Conservation (phyloP, 2,113 vertebrate species). For the Antigone vipio region DNA sequence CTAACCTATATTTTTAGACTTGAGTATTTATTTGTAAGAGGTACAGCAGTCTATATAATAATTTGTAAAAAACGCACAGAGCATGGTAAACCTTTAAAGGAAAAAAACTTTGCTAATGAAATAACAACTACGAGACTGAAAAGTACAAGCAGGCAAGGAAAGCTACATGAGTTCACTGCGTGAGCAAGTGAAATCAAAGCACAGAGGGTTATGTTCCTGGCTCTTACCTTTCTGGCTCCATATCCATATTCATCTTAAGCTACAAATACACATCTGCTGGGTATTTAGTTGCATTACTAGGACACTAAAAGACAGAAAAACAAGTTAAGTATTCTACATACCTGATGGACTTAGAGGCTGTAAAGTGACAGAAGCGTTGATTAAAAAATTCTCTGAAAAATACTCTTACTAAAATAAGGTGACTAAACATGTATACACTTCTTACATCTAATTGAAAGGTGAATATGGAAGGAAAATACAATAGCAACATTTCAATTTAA, state of each 20-base stretch:
- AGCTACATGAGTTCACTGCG: background rate
- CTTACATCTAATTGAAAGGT: background rate
- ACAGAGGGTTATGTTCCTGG: background rate
- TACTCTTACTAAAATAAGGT: background rate
- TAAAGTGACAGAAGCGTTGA: background rate
- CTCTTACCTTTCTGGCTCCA: background rate
- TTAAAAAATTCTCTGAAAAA: background rate
- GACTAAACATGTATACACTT: background rate
- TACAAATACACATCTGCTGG: background rate
- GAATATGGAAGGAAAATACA: background rate
- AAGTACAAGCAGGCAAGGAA: background rate
- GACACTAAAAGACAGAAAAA: background rate
- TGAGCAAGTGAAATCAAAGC: background rate
- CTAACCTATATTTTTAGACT: background rate
- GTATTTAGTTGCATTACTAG: background rate
- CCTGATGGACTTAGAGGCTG: background rate
- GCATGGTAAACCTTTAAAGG: background rate
- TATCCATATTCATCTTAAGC: background rate
- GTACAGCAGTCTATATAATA: background rate
- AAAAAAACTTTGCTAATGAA: background rate
- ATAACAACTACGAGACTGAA: background rate
- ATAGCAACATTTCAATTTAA: background rate
- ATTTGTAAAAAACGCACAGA: background rate
- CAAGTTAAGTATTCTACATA: background rate
- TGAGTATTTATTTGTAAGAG: background rate